phyloP scores from a whole-genome alignment of 2,888 invertebrate genomes.

The Serrognathus titanus region DNA sequence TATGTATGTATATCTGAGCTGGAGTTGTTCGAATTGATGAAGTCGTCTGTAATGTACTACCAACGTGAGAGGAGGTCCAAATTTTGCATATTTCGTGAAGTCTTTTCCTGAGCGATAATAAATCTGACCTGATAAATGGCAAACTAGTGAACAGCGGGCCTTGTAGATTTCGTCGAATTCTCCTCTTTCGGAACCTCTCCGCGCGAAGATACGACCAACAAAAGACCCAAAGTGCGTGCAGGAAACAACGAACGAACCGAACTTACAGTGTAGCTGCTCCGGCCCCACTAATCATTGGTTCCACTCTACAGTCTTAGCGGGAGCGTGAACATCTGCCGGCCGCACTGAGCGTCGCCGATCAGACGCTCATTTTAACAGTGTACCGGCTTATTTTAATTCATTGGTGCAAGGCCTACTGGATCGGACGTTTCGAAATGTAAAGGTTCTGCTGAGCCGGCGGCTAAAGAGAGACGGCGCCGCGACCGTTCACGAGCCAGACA shows the following conservation, averaged over 20 bases:
- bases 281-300: constrained; percentile 16
- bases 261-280: constrained; percentile 6
- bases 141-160: too few species aligned
- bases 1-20: too few species aligned
- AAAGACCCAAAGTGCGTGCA: not conserved
- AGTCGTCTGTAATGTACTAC: too few species aligned
- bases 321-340: not conserved
- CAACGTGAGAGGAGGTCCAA: too few species aligned
- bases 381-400: constrained; percentile 37
- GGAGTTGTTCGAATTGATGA: too few species aligned
- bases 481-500: not conserved
- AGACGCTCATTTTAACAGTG: constrained; percentile 33
- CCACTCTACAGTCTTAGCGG: constrained; percentile 11
- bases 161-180: too few species aligned
- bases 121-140: too few species aligned
- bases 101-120: too few species aligned
- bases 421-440: constrained; percentile 36
- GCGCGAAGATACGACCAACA: not conserved
- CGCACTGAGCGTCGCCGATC: not conserved
- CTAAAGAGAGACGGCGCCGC: constrained; percentile 15
- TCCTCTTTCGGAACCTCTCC: too few species aligned
- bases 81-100: too few species aligned
- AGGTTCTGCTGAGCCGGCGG: constrained; percentile 34
- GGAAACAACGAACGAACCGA: not conserved
- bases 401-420: constrained; percentile 31